Percentiles rank a stretch among this genome's conserved stretches.
These are phyloP conservation scores for Mormyrops boulengeri DNA, from an alignment of 2,797 vertebrate species.

Conservation along the genomic window DNA sequence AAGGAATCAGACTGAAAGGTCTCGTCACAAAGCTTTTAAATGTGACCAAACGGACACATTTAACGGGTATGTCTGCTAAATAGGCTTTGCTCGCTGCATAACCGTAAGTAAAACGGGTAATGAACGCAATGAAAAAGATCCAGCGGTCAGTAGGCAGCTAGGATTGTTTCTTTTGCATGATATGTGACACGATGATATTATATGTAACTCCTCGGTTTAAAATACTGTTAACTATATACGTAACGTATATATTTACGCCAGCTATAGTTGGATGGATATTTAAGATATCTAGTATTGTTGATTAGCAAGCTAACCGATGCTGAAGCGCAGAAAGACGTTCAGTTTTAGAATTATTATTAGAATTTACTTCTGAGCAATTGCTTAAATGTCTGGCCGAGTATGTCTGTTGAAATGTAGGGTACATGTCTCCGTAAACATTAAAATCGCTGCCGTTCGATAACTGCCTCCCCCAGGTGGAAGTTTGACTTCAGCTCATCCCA, in stretches of 20 bases:
- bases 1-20: not conserved
- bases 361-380: not conserved
- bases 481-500: constrained; percentile 12
- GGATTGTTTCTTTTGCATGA: not conserved
- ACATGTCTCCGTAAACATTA: not conserved
- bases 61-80: constrained; percentile 42
- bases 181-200: not conserved
- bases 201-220: not conserved
- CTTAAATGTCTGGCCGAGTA: not conserved
- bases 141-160: not conserved
- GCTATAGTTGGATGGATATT: not conserved
- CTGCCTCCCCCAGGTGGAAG: constrained; percentile 5
- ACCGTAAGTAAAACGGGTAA: not conserved
- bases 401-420: not conserved
- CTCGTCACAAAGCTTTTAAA: constrained; percentile 13
- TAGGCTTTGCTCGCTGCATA: not conserved
- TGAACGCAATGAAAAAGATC: not conserved
- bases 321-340: not conserved
- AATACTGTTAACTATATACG: not conserved
- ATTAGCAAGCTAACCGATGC: not conserved
- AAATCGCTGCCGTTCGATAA: not conserved
- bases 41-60: not conserved
- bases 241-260: not conserved
- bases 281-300: not conserved
- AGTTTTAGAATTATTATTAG: not conserved